Evolutionary conservation across 2,888 invertebrate genomes (phyloP).

Genomic region (Volucella inflata): DNA sequence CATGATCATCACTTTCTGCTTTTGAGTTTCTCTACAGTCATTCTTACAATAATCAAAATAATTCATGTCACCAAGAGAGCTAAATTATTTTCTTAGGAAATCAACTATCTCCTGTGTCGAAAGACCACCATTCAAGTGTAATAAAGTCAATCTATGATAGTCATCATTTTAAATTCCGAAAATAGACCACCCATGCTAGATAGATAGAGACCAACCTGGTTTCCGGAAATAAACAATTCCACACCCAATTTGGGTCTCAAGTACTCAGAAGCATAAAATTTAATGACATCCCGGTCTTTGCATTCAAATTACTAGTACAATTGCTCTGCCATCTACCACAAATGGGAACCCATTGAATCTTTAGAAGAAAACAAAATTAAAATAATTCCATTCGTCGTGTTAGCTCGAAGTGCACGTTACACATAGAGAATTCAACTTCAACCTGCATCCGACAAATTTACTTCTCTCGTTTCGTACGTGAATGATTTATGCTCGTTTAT

Average conservation of each 20-base stretch:
- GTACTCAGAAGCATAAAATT: constrained; percentile 43
- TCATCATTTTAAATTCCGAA: not conserved
- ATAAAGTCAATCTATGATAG: constrained; percentile 34
- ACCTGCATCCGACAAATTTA: constrained; percentile 9
- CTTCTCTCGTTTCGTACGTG: constrained; percentile 1
- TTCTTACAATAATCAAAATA: too few species aligned
- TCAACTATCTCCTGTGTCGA: not conserved
- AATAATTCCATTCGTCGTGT: constrained; percentile 24
- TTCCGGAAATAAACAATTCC: constrained; percentile 31
- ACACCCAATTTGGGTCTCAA: constrained; percentile 43
- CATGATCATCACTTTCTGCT: too few species aligned
- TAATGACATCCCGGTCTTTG: constrained; percentile 38
- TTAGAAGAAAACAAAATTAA: constrained; percentile 17
- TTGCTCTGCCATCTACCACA: constrained; percentile 9
- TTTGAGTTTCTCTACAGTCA: too few species aligned
- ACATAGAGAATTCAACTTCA: not conserved
- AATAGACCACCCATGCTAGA: constrained; percentile 48
- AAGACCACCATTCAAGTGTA: not conserved
- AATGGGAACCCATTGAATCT: constrained; percentile 12
- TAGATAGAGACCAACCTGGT: constrained; percentile 7
- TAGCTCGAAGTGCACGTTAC: constrained; percentile 26
- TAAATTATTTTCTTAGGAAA: constrained; percentile 1
- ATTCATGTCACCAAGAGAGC: too few species aligned
- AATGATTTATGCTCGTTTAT: constrained; percentile 41
- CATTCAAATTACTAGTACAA: constrained; percentile 27